Evolutionary conservation across 2,888 invertebrate genomes (phyloP).

Genomic region (Entomobrya proxima): DNA sequence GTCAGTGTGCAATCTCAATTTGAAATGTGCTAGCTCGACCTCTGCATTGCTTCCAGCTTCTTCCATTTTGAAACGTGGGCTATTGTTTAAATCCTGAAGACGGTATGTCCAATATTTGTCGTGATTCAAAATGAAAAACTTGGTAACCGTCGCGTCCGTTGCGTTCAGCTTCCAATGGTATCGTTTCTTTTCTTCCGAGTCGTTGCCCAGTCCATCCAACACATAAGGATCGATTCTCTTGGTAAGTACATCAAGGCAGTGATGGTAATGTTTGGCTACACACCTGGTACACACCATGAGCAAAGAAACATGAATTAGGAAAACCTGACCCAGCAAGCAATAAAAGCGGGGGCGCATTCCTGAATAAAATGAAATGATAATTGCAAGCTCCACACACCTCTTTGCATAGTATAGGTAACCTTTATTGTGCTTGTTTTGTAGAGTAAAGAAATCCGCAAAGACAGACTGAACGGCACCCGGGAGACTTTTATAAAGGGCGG

Average conservation of each 20-base stretch:
- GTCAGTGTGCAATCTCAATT: conserved; percentile 59
- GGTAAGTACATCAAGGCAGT: conserved; percentile 71
- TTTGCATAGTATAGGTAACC: conserved; percentile 71
- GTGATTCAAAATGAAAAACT: conserved; percentile 67
- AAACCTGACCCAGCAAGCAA: neutral
- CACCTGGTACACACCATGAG: conserved; percentile 34
- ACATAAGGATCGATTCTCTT: conserved; percentile 60
- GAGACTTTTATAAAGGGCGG: conserved; percentile 64
- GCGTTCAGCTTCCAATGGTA: conserved; percentile 69
- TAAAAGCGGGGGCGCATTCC: neutral
- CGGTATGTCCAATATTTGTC: conserved; percentile 69
- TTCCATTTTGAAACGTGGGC: conserved; percentile 69
- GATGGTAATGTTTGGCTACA: conserved; percentile 65
- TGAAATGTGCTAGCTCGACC: conserved; percentile 63
- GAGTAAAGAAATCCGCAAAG: conserved; percentile 61
- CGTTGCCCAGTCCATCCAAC: conserved; percentile 63
- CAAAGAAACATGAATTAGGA: neutral
- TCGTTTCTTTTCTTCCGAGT: conserved; percentile 65
- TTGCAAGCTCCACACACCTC: conserved; percentile 13
- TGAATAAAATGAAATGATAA: neutral
- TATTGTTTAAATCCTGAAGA: conserved; percentile 67
- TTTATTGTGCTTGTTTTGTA: conserved; percentile 69
- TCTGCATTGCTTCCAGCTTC: conserved; percentile 66
- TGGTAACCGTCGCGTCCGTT: conserved; percentile 56
- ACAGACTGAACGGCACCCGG: conserved; percentile 67